Evolutionary conservation across 2,113 vertebrate genomes (phyloP), one percentile per base, ranked within the genome.

Genomic region (Rhea americana): DNA sequence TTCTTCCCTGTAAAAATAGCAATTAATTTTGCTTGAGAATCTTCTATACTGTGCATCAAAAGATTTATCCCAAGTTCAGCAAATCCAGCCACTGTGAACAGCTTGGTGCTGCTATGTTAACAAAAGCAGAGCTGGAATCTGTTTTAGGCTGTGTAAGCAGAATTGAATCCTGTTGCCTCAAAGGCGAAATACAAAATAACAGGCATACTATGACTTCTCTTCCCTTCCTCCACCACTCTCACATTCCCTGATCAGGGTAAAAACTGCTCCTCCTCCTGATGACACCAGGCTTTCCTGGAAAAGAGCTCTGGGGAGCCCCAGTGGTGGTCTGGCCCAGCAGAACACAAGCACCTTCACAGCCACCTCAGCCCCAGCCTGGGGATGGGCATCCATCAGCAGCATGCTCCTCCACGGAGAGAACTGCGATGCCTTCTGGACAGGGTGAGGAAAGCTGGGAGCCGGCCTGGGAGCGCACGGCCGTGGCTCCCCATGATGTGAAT

Each of bases 71-170:
- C 82, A 82, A 43, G 79, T 91, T 75, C 39, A 63, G 76, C 63
- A 79, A 76, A 87, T 76, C 39, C n/a, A 65, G 1, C 48, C 89
- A 71, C 47, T 66, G 67, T 35, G 53, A 85, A 63, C 83, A 70
- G 5, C 55, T 62, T 51, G 35, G 51, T 71, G 50, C 28, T 68
- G 55, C 61, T 75, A 6, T 41, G n/a, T 62, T 67, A 78, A 87
- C n/a, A 66, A 62, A 89, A 91, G 39, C 0, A 2, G 30, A 75
- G 14, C 22, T 78, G 82, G 13, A 50, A 30, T 13, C 51, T 56
- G 3, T 70, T 74, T 50, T 82, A 93, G 58, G 30, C 66, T 85
- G 71, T 72, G 58, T 79, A 85, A 94, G 85, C 66, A 85, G 85
- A 87, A 72, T 41, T 24, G 56, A 82, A 93, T 47, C 71, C 22